Evolutionary conservation across 2,797 vertebrate species (phyloP).

Genomic region (Dermochelys coriacea): DNA sequence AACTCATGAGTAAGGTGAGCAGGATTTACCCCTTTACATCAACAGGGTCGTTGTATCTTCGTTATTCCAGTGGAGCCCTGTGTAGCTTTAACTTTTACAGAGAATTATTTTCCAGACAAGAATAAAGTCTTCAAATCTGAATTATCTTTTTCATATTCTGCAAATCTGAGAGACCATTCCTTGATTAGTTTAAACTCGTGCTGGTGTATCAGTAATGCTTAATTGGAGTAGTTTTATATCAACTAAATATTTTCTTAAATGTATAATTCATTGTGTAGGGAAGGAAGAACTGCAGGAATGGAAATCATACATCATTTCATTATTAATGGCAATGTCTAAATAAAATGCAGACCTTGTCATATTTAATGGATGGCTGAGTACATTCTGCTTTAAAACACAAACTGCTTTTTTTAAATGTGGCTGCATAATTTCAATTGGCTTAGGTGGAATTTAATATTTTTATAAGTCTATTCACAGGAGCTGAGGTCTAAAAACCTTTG

Average conservation of each 20-base stretch:
- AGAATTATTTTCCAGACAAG: conserved; percentile 23
- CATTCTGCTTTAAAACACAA: conserved; percentile 83
- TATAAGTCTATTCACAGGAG: conserved; percentile 26
- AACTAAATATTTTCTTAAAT: conserved; percentile 87
- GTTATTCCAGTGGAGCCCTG: not conserved
- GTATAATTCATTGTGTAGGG: conserved; percentile 84
- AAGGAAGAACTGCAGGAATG: conserved; percentile 80
- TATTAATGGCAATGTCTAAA: conserved; percentile 96
- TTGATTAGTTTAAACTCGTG: conserved; percentile 64
- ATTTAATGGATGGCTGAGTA: conserved; percentile 90
- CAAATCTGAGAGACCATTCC: conserved; percentile 52
- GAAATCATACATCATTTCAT: conserved; percentile 91
- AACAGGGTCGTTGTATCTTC: conserved; percentile 9
- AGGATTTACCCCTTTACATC: not conserved
- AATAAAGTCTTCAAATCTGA: conserved; percentile 7
- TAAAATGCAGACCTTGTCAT: conserved; percentile 96
- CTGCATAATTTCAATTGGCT: conserved; percentile 76
- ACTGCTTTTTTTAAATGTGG: conserved; percentile 70
- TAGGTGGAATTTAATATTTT: conserved; percentile 62
- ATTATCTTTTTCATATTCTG: not conserved
- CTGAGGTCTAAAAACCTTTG: conserved; percentile 22
- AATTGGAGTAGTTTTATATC: conserved; percentile 81
- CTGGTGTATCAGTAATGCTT: conserved; percentile 73
- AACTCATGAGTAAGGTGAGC: not conserved
- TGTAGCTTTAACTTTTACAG: not conserved